Percentiles rank a stretch among this genome's conserved stretches.
These are phyloP conservation scores for Bucorvus abyssinicus DNA, from an alignment of 2,797 vertebrate species.

Conservation along the genomic window DNA sequence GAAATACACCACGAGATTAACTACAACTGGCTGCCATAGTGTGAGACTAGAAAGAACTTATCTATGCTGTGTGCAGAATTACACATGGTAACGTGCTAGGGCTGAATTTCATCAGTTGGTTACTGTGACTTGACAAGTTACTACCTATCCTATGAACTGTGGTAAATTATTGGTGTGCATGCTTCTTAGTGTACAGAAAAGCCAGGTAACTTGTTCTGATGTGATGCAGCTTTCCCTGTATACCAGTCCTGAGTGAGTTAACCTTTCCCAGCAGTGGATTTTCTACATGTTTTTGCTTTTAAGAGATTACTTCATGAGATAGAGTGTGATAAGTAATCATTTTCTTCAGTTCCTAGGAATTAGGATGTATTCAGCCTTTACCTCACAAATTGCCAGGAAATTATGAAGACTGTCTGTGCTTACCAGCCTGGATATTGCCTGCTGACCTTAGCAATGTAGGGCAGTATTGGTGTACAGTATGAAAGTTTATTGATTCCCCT, in stretches of 20 bases:
- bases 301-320: not conserved
- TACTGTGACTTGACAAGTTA: not conserved
- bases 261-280: not conserved
- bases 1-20: not conserved
- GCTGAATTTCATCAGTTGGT: not conserved
- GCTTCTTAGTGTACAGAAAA: not conserved
- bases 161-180: not conserved
- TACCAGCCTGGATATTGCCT: not conserved
- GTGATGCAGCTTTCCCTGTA: not conserved
- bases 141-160: not conserved
- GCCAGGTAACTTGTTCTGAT: not conserved
- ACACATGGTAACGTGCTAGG: not conserved
- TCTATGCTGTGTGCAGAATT: not conserved
- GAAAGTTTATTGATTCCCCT: not conserved
- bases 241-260: not conserved
- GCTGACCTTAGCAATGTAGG: not conserved
- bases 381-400: not conserved
- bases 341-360: not conserved
- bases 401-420: not conserved
- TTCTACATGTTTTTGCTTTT: not conserved
- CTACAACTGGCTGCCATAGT: not conserved
- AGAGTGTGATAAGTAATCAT: not conserved
- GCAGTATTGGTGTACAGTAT: not conserved
- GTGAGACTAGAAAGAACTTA: not conserved
- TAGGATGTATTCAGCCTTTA: not conserved